Conservation (phyloP, 2,888 invertebrate genomes). For the Ectobius pallidus region DNA sequence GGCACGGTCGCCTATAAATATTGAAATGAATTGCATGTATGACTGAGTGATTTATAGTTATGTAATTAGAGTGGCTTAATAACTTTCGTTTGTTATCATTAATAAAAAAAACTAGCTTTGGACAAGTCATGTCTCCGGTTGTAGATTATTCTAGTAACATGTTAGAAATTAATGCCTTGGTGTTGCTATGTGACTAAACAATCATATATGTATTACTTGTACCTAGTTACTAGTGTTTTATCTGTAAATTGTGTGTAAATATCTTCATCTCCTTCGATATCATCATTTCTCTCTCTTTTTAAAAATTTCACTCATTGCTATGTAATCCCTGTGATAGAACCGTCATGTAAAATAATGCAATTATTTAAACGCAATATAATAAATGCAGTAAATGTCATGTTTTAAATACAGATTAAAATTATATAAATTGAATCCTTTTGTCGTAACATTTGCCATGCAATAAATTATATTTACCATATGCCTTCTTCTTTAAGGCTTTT, state of each 20-base stretch:
- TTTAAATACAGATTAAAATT: neutral
- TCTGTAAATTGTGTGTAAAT: constrained; percentile 5
- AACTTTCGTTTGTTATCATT: too few species aligned
- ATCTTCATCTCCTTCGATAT: neutral
- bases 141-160: neutral
- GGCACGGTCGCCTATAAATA: too few species aligned
- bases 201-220: constrained; percentile 8
- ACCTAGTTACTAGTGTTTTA: neutral
- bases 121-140: neutral
- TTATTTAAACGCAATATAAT: neutral
- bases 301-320: neutral
- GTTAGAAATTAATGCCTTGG: neutral
- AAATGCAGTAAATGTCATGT: neutral
- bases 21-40: too few species aligned
- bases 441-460: too few species aligned
- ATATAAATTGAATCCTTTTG: too few species aligned
- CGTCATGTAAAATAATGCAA: constrained; percentile 1
- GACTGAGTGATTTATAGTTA: too few species aligned
- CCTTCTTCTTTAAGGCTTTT: too few species aligned
- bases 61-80: too few species aligned
- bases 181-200: constrained; percentile 11
- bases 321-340: constrained; percentile 3
- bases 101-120: too few species aligned
- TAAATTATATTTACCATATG: too few species aligned
- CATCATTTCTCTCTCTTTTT: neutral